Conservation (phyloP, 2,797 vertebrate genomes). For the Tamandua tetradactyla region DNA sequence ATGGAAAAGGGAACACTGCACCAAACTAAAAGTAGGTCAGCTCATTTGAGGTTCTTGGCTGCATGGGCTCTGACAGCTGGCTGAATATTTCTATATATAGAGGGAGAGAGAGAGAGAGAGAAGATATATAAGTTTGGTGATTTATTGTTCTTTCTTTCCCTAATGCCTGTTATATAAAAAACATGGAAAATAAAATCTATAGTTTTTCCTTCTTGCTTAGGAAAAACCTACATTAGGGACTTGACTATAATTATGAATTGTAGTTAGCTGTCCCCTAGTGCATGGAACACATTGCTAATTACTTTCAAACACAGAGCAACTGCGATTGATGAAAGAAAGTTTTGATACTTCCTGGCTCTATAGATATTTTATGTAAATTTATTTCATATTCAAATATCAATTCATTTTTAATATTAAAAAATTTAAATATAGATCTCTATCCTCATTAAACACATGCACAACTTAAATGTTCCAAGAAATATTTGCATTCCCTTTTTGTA, state of each 20-base stretch:
- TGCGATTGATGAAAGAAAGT: neutral
- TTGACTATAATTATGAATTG: slow-evolving; percentile 50
- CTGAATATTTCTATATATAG: slow-evolving; percentile 53
- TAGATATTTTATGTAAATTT: neutral
- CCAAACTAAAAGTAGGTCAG: slow-evolving; percentile 82
- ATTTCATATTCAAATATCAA: neutral
- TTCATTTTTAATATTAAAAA: slow-evolving; percentile 23
- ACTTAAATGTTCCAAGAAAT: neutral
- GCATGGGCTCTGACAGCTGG: slow-evolving; percentile 72
- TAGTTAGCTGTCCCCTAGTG: neutral
- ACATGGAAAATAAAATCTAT: slow-evolving; percentile 40
- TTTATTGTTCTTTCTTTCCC: slow-evolving; percentile 77
- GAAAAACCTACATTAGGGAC: slow-evolving; percentile 22
- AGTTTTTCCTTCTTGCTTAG: slow-evolving; percentile 29
- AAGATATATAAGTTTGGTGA: slow-evolving; percentile 65
- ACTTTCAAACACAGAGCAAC: slow-evolving; percentile 43
- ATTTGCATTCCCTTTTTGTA: neutral
- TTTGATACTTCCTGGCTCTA: neutral
- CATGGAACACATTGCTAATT: slow-evolving; percentile 42
- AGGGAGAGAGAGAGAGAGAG: neutral
- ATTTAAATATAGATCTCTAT: neutral
- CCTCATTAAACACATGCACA: neutral
- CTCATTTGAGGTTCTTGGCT: slow-evolving; percentile 80
- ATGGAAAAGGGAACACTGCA: slow-evolving; percentile 74
- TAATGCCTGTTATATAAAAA: slow-evolving; percentile 57